phyloP scores from a whole-genome alignment of 2,113 vertebrate genomes.

The Microtus montanus region DNA sequence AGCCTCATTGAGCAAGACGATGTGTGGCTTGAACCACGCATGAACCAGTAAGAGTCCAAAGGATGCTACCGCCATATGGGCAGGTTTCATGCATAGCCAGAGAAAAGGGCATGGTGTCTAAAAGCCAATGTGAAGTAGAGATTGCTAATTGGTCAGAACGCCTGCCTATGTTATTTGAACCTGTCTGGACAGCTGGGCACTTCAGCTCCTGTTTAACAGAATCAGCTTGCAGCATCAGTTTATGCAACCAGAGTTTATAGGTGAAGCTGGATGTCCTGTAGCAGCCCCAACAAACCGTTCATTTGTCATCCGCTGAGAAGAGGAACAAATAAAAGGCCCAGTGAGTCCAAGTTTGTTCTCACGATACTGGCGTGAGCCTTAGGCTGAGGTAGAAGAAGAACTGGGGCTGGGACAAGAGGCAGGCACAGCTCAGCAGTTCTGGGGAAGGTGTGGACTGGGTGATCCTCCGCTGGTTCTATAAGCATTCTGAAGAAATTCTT shows the following conservation, averaged over 20 bases:
- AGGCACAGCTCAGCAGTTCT: neutral
- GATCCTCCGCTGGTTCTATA: neutral
- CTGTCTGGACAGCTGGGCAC: neutral
- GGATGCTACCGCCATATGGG: neutral
- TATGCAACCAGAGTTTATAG: neutral
- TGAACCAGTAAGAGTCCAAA: neutral
- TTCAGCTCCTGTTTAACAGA: neutral
- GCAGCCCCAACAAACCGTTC: neutral
- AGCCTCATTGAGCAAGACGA: neutral
- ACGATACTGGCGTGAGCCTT: neutral
- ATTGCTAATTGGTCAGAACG: no score
- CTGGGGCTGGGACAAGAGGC: neutral
- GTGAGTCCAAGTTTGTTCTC: neutral
- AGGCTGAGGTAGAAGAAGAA: neutral
- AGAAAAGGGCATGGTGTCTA: neutral
- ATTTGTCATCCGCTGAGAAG: neutral
- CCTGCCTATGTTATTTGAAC: neutral
- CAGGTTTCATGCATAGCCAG: neutral
- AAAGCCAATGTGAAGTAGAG: neutral
- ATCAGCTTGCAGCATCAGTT: neutral
- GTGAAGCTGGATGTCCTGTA: neutral
- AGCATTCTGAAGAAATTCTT: neutral
- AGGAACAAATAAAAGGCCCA: neutral
- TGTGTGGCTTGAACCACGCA: neutral
- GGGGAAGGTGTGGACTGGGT: neutral